These are phyloP conservation scores for Chaenogobius annularis DNA, from an alignment of 2,113 vertebrate genomes.

Conservation along the genomic window DNA sequence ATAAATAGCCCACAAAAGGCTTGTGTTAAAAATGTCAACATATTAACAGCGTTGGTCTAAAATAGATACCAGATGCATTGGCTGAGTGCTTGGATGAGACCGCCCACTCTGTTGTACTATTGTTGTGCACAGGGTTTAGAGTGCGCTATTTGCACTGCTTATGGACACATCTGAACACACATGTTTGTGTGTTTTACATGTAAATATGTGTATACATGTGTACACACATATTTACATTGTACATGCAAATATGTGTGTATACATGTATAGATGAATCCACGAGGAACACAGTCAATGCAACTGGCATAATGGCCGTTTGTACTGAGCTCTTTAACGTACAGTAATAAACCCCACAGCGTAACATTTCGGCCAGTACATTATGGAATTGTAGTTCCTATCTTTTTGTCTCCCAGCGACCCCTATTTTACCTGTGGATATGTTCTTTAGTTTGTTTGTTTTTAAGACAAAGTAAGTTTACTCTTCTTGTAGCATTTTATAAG, in stretches of 20 bases:
- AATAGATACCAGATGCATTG: background rate
- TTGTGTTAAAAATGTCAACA: background rate
- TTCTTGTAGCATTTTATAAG: too few relatives aligned
- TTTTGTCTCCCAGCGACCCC: too few relatives aligned
- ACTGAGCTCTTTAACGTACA: too few relatives aligned
- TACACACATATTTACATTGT: background rate
- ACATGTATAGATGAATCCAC: background rate
- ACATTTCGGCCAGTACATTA: too few relatives aligned
- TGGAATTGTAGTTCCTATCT: too few relatives aligned
- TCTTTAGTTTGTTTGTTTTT: too few relatives aligned
- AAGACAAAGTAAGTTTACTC: too few relatives aligned
- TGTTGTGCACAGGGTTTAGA: background rate
- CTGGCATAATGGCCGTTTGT: too few relatives aligned
- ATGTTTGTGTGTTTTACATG: background rate
- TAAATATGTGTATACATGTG: background rate
- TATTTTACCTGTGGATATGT: too few relatives aligned
- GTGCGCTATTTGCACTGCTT: background rate
- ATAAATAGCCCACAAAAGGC: background rate
- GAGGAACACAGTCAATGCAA: too few relatives aligned
- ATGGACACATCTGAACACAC: background rate
- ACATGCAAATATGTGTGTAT: too few relatives aligned
- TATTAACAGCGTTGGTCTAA: background rate
- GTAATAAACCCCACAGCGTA: too few relatives aligned
- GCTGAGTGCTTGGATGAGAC: background rate
- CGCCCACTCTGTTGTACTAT: background rate